Base-by-base conservation (phyloP, 2,113 vertebrate species). In the Eira barbara region DNA sequence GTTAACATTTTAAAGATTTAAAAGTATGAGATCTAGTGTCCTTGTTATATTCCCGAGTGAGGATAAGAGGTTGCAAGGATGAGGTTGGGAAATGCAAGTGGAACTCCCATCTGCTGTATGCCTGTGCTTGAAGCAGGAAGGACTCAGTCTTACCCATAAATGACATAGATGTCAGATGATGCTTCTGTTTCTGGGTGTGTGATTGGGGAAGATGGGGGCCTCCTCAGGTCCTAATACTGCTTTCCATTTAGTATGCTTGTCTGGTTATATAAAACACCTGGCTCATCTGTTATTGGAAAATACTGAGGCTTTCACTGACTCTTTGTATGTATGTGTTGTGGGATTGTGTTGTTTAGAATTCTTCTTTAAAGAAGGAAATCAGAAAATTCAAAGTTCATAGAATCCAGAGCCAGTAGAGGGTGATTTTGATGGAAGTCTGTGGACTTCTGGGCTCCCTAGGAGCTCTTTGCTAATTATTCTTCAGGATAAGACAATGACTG, bases 291-390 rank as follows among this genome's bases (percentile, higher is more conserved):
- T 65, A 47, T 55, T 95, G n/a, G 15, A 34, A 93, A 55, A 95
- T 84, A 47, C 0, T 89, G 59, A 39, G 14, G 20, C 85, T 96
- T 96, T 95, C 31, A 55, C 18, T 92, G 34, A 67, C 11, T n/a
- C n/a, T 55, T 20, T 74, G 13, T 31, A 31, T 91, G 6, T 49
- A 25, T 91, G 25, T 80, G 29, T 89, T 69, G 82, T 63, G 20
- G 31, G 42, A 52, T 82, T 80, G 27, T 78, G 39, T 80, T 89
- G 27, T 82, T 96, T 61, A 81, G 29, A 93, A 82, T 13, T 79
- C 76, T 92, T 31, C 71, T 89, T 90, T 96, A 63, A 89, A 95
- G 90, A 78, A 93, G 25, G 47, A 76, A 81, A 87, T 90, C 42
- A 74, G n/a, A 39, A 91, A 63, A 59, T 89, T 17, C 42, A 81